Evolutionary conservation across 2,113 vertebrate species (phyloP), one percentile per base, ranked within the genome.

Genomic region (Romanogobio albipinnatus): DNA sequence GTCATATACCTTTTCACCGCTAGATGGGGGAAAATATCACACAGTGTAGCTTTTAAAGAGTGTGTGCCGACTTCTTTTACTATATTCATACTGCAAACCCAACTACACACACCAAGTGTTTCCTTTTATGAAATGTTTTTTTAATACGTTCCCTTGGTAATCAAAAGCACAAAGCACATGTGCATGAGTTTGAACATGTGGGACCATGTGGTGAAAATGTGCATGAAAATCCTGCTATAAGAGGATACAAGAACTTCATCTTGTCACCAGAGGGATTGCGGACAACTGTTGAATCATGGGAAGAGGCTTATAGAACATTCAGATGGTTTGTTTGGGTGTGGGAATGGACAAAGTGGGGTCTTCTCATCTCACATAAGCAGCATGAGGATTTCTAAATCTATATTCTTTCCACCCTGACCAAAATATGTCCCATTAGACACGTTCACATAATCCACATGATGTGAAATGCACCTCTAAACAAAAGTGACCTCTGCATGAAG

Each of bases 241-340:
- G 14, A 64, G 6, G 53, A 45, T n/a, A 51, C n/a, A 85, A 15
- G 24, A 45, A 61, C 24, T 26, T 66, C 17, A 45, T 36, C 47
- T 29, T 33, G 47, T 53, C 78, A 68, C 45, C 71, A 82, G 36
- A 22, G 83, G 66, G 17, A 88, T 75, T 88, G 80, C 36, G 79
- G 84, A 59, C 45, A 87, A 68, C 13, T 22, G 8, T 24, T 14
- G 73, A 83, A 80, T 76, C 64, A 82, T 85, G 84, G 56, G 84
- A 87, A 85, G 74, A 49, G 45, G 33, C 33, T 83, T 80, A 83
- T 77, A 53, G 53, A 49, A 73, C 26, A 61, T 53, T 36, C 24
- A 26, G 39, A 51, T 66, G 76, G 33, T 81, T 64, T 81, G 77
- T 61, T n/a, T 49, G 84, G 64, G 75, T 88, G 84, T 86, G 87